Evolutionary conservation across 2,888 invertebrate species (phyloP).

Genomic region (Amiota communis): DNA sequence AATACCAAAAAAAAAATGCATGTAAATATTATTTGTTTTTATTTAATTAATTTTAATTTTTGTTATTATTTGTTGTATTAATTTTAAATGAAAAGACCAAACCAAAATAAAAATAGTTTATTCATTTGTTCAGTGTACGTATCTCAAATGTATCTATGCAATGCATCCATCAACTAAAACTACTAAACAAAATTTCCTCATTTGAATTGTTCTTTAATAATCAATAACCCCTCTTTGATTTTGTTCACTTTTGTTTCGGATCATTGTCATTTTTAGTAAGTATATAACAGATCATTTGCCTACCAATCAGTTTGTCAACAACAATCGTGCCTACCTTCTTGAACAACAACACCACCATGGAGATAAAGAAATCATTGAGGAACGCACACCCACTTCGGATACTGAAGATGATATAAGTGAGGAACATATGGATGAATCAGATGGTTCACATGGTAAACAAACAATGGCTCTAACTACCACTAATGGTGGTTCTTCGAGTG

Average conservation of each 20-base stretch:
- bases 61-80: too few relatives aligned
- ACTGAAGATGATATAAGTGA: conserved; percentile 52
- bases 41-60: conserved; percentile 16
- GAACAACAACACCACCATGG: conserved; percentile 65
- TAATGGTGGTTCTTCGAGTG: conserved; percentile 69
- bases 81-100: too few relatives aligned
- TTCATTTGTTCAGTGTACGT: conserved; percentile 61
- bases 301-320: conserved; percentile 57
- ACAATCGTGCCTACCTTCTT: conserved; percentile 75
- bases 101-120: background rate
- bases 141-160: conserved; percentile 42
- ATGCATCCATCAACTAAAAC: too few relatives aligned
- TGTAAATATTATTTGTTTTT: conserved; percentile 15
- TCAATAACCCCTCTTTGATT: background rate
- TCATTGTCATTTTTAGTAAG: conserved; percentile 58
- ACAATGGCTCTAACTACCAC: conserved; percentile 49
- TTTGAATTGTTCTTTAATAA: background rate
- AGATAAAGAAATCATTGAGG: conserved; percentile 40
- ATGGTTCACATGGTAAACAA: conserved; percentile 47
- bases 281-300: conserved; percentile 67
- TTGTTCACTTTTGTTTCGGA: background rate
- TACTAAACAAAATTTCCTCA: background rate
- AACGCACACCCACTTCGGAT: conserved; percentile 49
- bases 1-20: conserved; percentile 5
- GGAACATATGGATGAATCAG: conserved; percentile 71